Percentiles rank a stretch among this genome's conserved stretches.
phyloP scores from a whole-genome alignment of 2,797 vertebrate genomes.

The Ambastaia sidthimunki region DNA sequence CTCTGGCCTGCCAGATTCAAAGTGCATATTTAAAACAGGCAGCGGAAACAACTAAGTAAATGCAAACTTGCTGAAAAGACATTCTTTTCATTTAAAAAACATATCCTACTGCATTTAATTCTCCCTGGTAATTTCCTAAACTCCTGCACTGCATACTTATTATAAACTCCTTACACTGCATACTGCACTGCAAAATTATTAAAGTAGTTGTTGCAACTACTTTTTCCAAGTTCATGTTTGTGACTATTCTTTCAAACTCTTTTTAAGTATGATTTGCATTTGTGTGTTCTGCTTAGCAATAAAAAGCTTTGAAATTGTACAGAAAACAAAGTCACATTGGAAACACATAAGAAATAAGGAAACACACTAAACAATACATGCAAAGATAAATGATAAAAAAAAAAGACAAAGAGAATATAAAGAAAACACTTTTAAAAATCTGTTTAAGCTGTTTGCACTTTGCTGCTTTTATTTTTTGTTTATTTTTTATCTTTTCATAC shows the following conservation, averaged over 20 bases:
- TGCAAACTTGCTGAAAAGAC: constrained; percentile 12
- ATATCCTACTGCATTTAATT: constrained; percentile 2
- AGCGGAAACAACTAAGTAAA: neutral
- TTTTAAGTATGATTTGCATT: neutral
- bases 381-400: too few relatives aligned
- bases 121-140: neutral
- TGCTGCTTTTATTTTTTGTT: too few relatives aligned
- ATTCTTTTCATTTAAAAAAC: neutral
- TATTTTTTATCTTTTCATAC: neutral
- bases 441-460: neutral
- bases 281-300: neutral
- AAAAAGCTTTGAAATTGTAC: neutral
- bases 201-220: neutral
- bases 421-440: neutral
- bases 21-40: constrained; percentile 53
- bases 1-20: constrained; percentile 87
- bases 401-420: too few relatives aligned
- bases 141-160: neutral
- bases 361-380: neutral
- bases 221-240: neutral
- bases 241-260: neutral
- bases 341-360: neutral
- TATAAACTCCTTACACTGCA: too few relatives aligned
- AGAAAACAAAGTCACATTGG: too few relatives aligned
- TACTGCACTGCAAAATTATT: too few relatives aligned